Conservation (phyloP, 2,113 vertebrate species). For the Helogale parvula region DNA sequence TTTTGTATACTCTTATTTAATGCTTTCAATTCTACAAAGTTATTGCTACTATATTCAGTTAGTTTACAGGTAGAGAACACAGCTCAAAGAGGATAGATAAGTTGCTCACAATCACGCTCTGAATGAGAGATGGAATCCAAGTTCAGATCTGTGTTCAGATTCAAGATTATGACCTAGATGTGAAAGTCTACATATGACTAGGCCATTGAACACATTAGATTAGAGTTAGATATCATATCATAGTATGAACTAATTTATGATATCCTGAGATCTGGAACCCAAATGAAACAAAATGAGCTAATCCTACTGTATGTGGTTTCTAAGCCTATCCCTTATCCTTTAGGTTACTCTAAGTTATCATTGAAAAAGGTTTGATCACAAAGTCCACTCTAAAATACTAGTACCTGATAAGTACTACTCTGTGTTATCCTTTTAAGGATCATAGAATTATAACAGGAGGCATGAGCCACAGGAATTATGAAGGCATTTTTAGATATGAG, state of each 20-base stretch:
- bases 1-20: not conserved
- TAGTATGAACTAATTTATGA: constrained; percentile 23
- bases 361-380: not conserved
- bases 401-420: not conserved
- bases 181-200: not conserved
- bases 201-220: not conserved
- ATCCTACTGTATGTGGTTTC: not conserved
- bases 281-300: constrained; percentile 7
- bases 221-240: constrained; percentile 6
- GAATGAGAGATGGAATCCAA: not conserved
- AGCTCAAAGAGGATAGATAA: not conserved
- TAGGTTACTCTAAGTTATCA: constrained; percentile 21
- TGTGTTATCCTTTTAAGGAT: not conserved
- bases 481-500: not conserved
- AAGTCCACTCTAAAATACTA: constrained; percentile 10
- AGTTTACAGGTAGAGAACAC: not conserved
- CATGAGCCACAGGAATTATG: not conserved
- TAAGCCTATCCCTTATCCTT: not conserved
- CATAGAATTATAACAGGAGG: not conserved
- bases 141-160: not conserved
- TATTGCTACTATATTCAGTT: not conserved
- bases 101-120: not conserved
- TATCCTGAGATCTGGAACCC: not conserved
- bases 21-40: not conserved
- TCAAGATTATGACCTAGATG: not conserved